Conservation (phyloP, 2,113 vertebrate genomes). For the Choloepus hoffmanni region DNA sequence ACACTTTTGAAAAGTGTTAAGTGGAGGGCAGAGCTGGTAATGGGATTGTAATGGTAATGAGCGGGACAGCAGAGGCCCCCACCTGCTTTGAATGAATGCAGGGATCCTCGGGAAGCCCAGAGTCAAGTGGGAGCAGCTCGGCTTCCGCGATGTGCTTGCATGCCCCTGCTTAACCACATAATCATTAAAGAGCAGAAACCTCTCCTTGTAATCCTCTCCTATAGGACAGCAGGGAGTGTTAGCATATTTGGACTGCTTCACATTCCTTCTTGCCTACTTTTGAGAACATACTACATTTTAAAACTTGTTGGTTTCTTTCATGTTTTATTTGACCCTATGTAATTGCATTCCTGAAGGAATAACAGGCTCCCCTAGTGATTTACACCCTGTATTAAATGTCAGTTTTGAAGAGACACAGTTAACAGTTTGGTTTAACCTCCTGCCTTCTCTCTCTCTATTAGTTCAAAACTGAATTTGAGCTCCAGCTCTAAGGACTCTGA, state of each 20-base stretch:
- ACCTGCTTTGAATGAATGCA: conserved; percentile 86
- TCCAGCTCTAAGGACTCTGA: conserved; percentile 67
- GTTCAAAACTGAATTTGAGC: conserved; percentile 85
- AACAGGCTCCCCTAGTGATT: conserved; percentile 96
- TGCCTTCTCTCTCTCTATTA: conserved; percentile 88
- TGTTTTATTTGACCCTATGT: conserved; percentile 99
- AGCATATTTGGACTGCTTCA: conserved; percentile 98
- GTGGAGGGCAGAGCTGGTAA: conserved; percentile 48
- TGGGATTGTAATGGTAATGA: conserved; percentile 61
- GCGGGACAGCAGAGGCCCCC: conserved; percentile 67
- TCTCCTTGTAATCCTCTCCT: conserved; percentile 86
- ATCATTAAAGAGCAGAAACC: conserved; percentile 87
- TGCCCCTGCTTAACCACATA: conserved; percentile 80
- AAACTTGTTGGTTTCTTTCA: conserved; percentile 99
- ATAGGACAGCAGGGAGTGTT: conserved; percentile 93
- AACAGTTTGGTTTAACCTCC: conserved; percentile 93
- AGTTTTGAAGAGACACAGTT: conserved; percentile 95
- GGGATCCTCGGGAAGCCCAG: conserved; percentile 69
- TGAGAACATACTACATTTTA: conserved; percentile 97
- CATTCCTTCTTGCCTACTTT: conserved; percentile 96
- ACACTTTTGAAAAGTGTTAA: conserved; percentile 71
- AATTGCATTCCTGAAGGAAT: conserved; percentile 99
- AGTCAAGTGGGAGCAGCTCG: conserved; percentile 53
- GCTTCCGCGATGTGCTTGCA: conserved; percentile 66
- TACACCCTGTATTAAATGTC: conserved; percentile 98